These are phyloP conservation scores for Drosophila nigritarsus DNA, from an alignment of 2,888 invertebrate species.

Conservation along the genomic window DNA sequence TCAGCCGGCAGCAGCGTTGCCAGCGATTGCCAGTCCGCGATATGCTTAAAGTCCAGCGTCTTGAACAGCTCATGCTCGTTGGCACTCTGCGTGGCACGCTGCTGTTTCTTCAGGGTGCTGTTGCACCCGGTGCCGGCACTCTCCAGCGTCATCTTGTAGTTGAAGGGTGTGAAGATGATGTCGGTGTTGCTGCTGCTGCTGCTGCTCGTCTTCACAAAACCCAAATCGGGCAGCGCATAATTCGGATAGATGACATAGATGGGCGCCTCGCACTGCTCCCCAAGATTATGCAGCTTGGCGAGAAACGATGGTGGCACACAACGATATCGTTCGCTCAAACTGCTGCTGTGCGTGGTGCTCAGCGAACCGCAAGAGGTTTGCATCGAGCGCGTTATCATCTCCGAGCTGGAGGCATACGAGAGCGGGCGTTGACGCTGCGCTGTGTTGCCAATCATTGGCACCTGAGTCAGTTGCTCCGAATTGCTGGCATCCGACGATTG, in stretches of 20 bases:
- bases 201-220: conserved; percentile 88
- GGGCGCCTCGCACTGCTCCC: conserved; percentile 89
- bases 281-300: conserved; percentile 88
- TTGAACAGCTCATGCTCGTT: conserved; percentile 93
- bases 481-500: conserved; percentile 83
- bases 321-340: conserved; percentile 86
- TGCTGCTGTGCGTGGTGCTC: conserved; percentile 81
- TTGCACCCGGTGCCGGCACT: conserved; percentile 43
- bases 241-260: conserved; percentile 96
- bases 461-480: conserved; percentile 83
- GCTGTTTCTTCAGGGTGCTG: conserved; percentile 68
- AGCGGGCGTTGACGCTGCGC: conserved; percentile 58
- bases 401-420: conserved; percentile 81
- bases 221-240: conserved; percentile 95
- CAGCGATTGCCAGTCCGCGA: conserved; percentile 97
- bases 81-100: conserved; percentile 83
- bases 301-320: conserved; percentile 90
- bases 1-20: conserved; percentile 94
- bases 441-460: conserved; percentile 55
- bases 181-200: conserved; percentile 87
- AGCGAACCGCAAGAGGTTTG: conserved; percentile 87
- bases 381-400: conserved; percentile 90
- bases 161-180: conserved; percentile 89
- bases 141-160: conserved; percentile 87
- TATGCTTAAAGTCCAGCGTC: conserved; percentile 92